A percentile compares a stretch with the other conserved stretches of the same genome.
These are phyloP conservation scores for Oncorhynchus tshawytscha DNA, from an alignment of 2,113 vertebrate genomes.

Conservation along the genomic window DNA sequence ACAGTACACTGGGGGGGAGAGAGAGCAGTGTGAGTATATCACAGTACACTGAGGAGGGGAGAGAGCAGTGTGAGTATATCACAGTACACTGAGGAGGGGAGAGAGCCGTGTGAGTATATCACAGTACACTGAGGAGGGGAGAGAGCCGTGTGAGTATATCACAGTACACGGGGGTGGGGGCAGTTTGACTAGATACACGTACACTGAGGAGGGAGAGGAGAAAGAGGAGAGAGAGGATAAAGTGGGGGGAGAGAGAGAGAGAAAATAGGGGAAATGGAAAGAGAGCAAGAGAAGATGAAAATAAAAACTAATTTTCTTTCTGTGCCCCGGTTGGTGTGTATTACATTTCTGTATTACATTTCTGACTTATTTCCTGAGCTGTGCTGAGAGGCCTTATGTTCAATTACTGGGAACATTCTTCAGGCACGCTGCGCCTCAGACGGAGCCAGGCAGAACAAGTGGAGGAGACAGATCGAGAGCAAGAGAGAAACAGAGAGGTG, in stretches of 20 bases:
- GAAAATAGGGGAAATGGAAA: neutral
- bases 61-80: too few relatives aligned
- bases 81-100: too few relatives aligned
- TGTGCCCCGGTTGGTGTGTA: constrained; percentile 45
- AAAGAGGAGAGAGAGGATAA: neutral
- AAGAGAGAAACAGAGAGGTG: neutral
- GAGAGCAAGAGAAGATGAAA: constrained; percentile 27
- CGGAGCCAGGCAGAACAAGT: neutral
- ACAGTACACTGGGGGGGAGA: too few relatives aligned
- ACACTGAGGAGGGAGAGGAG: neutral
- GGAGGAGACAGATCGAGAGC: neutral
- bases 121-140: too few relatives aligned
- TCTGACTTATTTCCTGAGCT: constrained; percentile 61
- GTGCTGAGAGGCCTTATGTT: constrained; percentile 65
- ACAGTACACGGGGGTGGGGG: too few relatives aligned
- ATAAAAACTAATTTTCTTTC: constrained; percentile 52
- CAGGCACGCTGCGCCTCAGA: constrained; percentile 4
- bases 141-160: too few relatives aligned
- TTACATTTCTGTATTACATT: constrained; percentile 61
- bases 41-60: too few relatives aligned
- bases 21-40: too few relatives aligned
- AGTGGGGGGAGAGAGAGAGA: neutral
- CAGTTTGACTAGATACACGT: too few relatives aligned
- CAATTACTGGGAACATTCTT: constrained; percentile 74
- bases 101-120: too few relatives aligned